Conservation (phyloP, 2,888 invertebrate species). For the Uloborus plumipes region DNA sequence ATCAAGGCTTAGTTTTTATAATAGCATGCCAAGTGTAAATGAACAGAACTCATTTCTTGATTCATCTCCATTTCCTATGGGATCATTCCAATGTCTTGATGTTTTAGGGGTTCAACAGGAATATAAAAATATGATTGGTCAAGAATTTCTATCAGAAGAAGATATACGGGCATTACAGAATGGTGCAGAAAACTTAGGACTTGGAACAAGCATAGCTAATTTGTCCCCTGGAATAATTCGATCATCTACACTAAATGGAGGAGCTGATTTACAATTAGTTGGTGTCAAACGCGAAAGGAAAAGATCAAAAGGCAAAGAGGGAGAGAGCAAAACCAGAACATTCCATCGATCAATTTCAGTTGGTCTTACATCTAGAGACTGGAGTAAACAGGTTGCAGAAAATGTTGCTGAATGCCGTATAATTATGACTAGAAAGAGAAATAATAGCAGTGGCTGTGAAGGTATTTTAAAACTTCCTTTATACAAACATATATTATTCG, state of each 20-base stretch:
- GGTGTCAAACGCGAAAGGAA: slow-evolving; percentile 35
- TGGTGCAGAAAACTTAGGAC: slow-evolving; percentile 54
- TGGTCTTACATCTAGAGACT: slow-evolving; percentile 77
- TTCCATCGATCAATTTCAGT: slow-evolving; percentile 91
- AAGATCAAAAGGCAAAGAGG: slow-evolving; percentile 48
- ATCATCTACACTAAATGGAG: slow-evolving; percentile 63
- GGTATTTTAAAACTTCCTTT: slow-evolving; percentile 68
- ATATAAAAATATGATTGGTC: slow-evolving; percentile 66
- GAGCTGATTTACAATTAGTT: slow-evolving; percentile 44
- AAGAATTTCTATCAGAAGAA: slow-evolving; percentile 66
- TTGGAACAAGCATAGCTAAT: slow-evolving; percentile 43
- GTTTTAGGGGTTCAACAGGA: slow-evolving; percentile 73
- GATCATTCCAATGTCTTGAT: slow-evolving; percentile 76
- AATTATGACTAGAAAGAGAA: slow-evolving; percentile 76
- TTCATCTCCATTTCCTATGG: slow-evolving; percentile 70
- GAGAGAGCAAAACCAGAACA: slow-evolving; percentile 73
- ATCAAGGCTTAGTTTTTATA: slow-evolving; percentile 55
- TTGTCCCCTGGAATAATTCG: slow-evolving; percentile 55
- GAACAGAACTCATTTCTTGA: slow-evolving; percentile 70
- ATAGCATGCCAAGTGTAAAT: slow-evolving; percentile 74
- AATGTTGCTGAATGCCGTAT: slow-evolving; percentile 72
- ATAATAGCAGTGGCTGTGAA: slow-evolving; percentile 79
- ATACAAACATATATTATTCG: no score
- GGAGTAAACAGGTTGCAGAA: slow-evolving; percentile 72
- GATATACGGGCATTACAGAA: slow-evolving; percentile 66